A percentile compares a stretch with the other conserved stretches of the same genome.
Evolutionary conservation across 2,113 vertebrate genomes (phyloP).

Genomic region (Zosterops japonicus): DNA sequence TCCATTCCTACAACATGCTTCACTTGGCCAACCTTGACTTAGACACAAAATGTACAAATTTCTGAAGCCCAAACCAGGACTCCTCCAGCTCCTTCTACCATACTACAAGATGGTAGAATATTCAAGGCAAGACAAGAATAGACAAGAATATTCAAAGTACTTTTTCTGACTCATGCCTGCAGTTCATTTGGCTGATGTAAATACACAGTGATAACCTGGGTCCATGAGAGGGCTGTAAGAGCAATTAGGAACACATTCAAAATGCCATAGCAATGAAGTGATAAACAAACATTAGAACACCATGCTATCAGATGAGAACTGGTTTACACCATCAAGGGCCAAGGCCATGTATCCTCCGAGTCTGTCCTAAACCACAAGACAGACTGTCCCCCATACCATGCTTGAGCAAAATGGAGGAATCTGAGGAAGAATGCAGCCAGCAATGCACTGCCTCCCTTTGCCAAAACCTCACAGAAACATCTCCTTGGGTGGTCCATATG

Average conservation of each 20-base stretch:
- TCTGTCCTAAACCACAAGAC: neutral
- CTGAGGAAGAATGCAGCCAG: neutral
- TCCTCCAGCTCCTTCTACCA: neutral
- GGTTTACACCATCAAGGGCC: neutral
- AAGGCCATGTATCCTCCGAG: neutral
- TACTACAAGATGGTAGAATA: neutral
- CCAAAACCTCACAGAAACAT: neutral
- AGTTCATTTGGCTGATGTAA: neutral
- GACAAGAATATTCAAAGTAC: neutral
- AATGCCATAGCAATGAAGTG: neutral
- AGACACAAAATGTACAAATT: neutral
- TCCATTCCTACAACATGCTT: neutral
- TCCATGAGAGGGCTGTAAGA: neutral
- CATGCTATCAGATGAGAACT: neutral
- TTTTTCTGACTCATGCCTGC: neutral
- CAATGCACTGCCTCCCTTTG: neutral
- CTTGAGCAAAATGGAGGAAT: neutral
- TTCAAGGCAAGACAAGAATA: neutral
- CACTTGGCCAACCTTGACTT: neutral
- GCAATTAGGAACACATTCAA: neutral
- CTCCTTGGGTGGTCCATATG: neutral
- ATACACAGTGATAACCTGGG: neutral
- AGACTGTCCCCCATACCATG: no score
- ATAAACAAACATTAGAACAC: neutral
- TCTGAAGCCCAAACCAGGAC: neutral